A percentile compares a stretch with the other conserved stretches of the same genome.
These are phyloP conservation scores for Motacilla tschutschensis DNA, from an alignment of 2,113 vertebrate species.

Conservation along the genomic window DNA sequence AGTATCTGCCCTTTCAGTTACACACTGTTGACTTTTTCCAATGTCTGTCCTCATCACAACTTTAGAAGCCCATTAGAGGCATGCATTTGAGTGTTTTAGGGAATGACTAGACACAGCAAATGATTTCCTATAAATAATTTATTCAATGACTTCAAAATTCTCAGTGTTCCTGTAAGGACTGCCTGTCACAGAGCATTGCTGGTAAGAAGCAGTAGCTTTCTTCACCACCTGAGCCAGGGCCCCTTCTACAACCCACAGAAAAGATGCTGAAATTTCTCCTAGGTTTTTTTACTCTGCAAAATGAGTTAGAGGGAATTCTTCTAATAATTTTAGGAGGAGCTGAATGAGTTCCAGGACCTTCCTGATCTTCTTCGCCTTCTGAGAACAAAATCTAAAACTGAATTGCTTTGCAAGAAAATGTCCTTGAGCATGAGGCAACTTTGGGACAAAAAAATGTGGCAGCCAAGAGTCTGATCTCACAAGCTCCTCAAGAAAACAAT, in stretches of 20 bases:
- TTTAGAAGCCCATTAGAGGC: constrained; percentile 51
- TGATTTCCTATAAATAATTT: constrained; percentile 50
- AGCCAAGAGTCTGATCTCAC: not conserved
- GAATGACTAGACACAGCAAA: constrained; percentile 49
- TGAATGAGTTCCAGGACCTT: not conserved
- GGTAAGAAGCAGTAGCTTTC: constrained; percentile 1
- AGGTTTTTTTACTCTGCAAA: not conserved
- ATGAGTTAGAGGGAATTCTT: not conserved
- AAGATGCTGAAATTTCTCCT: not conserved
- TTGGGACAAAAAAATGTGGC: not conserved
- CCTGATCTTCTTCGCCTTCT: not conserved
- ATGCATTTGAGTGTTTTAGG: constrained; percentile 31
- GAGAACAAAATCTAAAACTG: not conserved
- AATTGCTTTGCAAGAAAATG: not conserved
- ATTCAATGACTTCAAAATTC: constrained; percentile 35
- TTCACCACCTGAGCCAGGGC: not conserved
- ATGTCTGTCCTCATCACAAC: not conserved
- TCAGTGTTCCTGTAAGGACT: constrained; percentile 15
- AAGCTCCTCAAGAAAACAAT: not conserved
- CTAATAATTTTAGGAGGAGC: not conserved
- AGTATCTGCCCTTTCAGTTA: not conserved
- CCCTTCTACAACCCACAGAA: not conserved
- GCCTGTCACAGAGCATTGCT: not conserved
- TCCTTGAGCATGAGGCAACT: not conserved
- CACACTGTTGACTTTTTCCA: not conserved